These are phyloP conservation scores for Hypena proboscidalis DNA, from an alignment of 2,888 invertebrate genomes.

Conservation along the genomic window DNA sequence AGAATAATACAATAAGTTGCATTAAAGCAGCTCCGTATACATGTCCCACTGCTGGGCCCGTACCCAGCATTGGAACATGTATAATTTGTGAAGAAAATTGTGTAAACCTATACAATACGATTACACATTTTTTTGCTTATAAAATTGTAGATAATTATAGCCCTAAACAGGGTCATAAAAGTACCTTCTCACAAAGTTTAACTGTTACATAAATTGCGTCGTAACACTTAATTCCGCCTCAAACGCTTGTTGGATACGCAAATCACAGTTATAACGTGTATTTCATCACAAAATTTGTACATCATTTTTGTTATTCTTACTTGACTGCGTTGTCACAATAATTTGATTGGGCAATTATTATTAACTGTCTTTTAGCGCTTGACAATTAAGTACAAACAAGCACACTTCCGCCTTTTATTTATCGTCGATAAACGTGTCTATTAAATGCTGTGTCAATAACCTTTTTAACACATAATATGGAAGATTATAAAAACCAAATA, in stretches of 20 bases:
- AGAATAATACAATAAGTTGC: too few relatives aligned
- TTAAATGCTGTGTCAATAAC: not conserved
- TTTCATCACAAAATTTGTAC: conserved; percentile 14
- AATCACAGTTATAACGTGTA: conserved; percentile 2
- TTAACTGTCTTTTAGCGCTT: conserved; percentile 1
- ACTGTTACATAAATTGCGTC: conserved; percentile 25
- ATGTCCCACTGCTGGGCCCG: too few relatives aligned
- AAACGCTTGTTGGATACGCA: conserved; percentile 19
- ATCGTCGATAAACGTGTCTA: conserved; percentile 9
- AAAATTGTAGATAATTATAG: too few relatives aligned
- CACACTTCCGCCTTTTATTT: conserved; percentile 21
- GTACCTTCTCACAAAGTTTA: conserved; percentile 1
- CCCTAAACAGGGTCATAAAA: too few relatives aligned
- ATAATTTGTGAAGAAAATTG: too few relatives aligned
- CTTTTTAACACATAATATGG: too few relatives aligned
- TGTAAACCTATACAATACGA: too few relatives aligned
- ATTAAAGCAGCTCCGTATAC: too few relatives aligned
- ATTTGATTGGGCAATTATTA: conserved; percentile 14
- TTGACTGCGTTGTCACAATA: conserved; percentile 25
- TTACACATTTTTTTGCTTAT: too few relatives aligned
- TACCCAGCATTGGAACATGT: too few relatives aligned
- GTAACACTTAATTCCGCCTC: conserved; percentile 24
- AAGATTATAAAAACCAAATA: too few relatives aligned
- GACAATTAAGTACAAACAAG: not conserved
- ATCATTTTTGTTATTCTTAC: conserved; percentile 15